Evolutionary conservation across 1,140 invertebrate genomes (phyloP), one percentile per base, ranked within the genome.

Genomic region (Pachypsylla venusta): DNA sequence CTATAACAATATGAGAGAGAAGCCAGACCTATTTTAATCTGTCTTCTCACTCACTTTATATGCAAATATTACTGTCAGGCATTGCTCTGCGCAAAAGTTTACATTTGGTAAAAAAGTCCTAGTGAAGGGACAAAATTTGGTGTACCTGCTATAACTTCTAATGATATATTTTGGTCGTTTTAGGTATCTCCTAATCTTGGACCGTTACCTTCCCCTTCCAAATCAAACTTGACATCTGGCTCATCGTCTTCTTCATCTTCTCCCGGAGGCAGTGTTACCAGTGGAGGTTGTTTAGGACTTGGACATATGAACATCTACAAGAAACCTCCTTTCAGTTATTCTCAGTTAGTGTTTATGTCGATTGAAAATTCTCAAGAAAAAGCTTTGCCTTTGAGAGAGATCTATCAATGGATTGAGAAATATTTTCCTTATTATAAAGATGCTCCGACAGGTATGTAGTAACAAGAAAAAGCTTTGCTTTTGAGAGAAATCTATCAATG

Each of bases 401-500:
- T 98, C 64, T 98, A 98, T 69, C 83, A 89, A 14, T 98, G 93
- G 93, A 97, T 98, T 61, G 76, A 94, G 64, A 83, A 90, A 64
- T 92, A 96, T 71, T 98, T 96, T 75, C 93, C 93, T 0, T 98
- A 96, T 73, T 98, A 96, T 73, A 87, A 89, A 67, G 90, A 89
- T 65, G 93, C 93, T 2, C 92, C 93, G 1, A 93, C 89, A 65
- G 93, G 42, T 48, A 48, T 48, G 42, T 48, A 35, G n/a, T n/a
- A n/a, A n/a, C n/a, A n/a, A n/a, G 81, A 83, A 42, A 88, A 93
- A 70, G 89, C 90, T 4, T 69, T 95, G 57, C 91, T 92, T 1
- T 92, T 97, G 0, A 94, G 94, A 68, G 93, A 97, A 70, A 96
- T 98, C 64, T 98, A 98, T 69, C 83, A 89, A 14, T 98, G 93